Evolutionary conservation across 2,797 vertebrate genomes (phyloP).

Genomic region (Acridotheres tristis): DNA sequence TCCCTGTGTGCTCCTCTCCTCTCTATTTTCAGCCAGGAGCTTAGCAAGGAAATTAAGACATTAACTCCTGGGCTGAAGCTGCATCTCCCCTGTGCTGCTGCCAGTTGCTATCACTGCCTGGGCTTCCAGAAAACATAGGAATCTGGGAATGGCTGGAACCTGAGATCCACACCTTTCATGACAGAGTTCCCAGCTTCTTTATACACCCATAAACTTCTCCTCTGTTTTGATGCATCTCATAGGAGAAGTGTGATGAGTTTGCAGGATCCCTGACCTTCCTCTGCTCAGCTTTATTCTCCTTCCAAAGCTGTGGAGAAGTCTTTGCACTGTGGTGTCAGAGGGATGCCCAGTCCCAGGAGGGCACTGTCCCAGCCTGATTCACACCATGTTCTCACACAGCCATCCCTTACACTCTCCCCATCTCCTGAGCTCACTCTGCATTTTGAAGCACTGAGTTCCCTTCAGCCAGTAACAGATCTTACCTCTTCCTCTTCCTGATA

Average conservation of each 20-base stretch:
- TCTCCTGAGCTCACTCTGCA: not conserved
- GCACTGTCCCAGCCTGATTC: not conserved
- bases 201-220: not conserved
- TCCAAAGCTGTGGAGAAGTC: not conserved
- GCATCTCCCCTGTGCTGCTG: not conserved
- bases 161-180: not conserved
- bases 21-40: conserved; percentile 1
- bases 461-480: not conserved
- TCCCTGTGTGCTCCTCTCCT: not conserved
- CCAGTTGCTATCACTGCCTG: not conserved
- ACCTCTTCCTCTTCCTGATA: conserved; percentile 96
- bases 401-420: not conserved
- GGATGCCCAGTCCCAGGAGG: not conserved
- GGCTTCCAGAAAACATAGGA: not conserved
- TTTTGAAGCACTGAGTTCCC: not conserved
- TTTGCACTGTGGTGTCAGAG: not conserved
- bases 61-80: not conserved
- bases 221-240: not conserved
- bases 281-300: not conserved
- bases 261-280: not conserved
- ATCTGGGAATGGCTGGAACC: not conserved
- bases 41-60: not conserved
- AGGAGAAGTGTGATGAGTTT: not conserved
- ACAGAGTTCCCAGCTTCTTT: not conserved
- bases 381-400: not conserved